These are phyloP conservation scores for Stichopus chloronotus DNA, from an alignment of 35 echinoderm and acorn worm species.

Conservation along the genomic window DNA sequence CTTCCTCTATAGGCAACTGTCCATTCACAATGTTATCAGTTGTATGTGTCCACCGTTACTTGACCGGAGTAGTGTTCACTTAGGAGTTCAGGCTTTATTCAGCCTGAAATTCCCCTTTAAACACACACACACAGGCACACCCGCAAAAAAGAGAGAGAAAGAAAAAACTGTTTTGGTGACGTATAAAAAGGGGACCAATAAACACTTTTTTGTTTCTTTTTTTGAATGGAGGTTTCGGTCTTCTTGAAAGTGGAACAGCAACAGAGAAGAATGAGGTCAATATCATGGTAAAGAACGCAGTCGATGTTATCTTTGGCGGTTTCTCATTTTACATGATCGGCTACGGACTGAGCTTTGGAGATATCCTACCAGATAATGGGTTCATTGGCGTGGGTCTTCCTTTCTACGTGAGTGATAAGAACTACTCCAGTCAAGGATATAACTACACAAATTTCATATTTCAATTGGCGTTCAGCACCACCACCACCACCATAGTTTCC, in stretches of 20 bases:
- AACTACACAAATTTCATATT: slow-evolving; percentile 83
- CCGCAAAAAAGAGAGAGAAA: not conserved
- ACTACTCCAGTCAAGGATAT: slow-evolving; percentile 39
- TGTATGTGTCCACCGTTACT: no score
- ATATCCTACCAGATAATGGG: slow-evolving; percentile 27
- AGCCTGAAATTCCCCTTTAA: no score
- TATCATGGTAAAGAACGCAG: slow-evolving; percentile 91
- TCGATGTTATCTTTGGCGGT: slow-evolving; percentile 85
- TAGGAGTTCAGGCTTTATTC: no score
- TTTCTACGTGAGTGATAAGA: slow-evolving; percentile 25
- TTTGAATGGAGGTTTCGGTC: slow-evolving; percentile 63
- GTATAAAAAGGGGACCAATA: not conserved
- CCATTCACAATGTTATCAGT: no score
- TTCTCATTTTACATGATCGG: slow-evolving; percentile 72
- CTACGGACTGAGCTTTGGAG: slow-evolving; percentile 70
- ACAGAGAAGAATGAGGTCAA: slow-evolving; percentile 91
- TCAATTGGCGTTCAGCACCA: slow-evolving; percentile 81
- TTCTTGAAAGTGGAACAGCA: slow-evolving; percentile 79
- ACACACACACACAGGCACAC: no score
- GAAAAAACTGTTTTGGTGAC: not conserved
- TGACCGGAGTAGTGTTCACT: no score
- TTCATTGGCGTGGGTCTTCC: slow-evolving; percentile 65
- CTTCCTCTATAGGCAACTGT: no score
- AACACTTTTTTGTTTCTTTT: not conserved
- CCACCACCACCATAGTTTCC: slow-evolving; percentile 82